These are phyloP conservation scores for Stenurella melanura DNA, from an alignment of 2,888 invertebrate genomes.

Conservation along the genomic window DNA sequence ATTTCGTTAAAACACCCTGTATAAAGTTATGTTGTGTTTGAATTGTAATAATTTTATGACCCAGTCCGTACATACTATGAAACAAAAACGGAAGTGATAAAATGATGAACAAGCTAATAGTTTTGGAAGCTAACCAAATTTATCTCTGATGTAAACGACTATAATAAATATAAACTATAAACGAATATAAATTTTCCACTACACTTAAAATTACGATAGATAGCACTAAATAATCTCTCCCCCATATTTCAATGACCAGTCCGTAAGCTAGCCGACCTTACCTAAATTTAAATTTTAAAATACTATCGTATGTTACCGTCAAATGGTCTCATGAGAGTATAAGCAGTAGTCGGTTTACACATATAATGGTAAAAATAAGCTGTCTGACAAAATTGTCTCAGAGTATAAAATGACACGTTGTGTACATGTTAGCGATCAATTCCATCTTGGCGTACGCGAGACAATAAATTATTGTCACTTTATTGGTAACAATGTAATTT, in stretches of 20 bases:
- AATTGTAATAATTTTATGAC: not conserved
- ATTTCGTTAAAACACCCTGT: no score
- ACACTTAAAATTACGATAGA: not conserved
- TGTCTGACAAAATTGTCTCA: not conserved
- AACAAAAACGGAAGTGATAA: not conserved
- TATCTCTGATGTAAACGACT: no score
- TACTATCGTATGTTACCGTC: not conserved
- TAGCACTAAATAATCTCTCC: not conserved
- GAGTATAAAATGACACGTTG: not conserved
- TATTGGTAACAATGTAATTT: not conserved
- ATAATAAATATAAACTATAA: no score
- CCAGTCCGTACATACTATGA: not conserved
- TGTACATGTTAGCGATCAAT: not conserved
- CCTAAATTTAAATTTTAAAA: not conserved
- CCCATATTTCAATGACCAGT: not conserved
- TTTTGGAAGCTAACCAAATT: not conserved
- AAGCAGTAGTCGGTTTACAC: not conserved
- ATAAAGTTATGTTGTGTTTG: not conserved
- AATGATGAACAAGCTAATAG: not conserved
- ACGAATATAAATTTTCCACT: constrained; percentile 1
- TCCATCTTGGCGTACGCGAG: not conserved
- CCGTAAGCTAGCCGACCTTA: not conserved
- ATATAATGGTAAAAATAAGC: not conserved
- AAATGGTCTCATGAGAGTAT: not conserved
- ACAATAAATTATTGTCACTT: not conserved